Evolutionary conservation across 2,888 invertebrate genomes (phyloP).

Genomic region (Microctonus hyperodae): DNA sequence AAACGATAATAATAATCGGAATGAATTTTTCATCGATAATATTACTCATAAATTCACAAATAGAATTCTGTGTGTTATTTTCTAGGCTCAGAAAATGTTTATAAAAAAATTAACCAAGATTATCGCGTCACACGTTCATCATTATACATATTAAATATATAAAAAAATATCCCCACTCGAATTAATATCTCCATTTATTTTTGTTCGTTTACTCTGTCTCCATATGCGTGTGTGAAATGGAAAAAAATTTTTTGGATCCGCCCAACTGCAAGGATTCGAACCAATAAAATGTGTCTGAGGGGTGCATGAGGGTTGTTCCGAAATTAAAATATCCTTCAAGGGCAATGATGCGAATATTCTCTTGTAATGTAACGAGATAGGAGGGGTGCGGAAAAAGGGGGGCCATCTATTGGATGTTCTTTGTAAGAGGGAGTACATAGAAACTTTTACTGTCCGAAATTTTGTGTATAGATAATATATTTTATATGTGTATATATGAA

Average conservation of each 20-base stretch:
- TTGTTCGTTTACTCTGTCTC: constrained; percentile 8
- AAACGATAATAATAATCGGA: too few relatives aligned
- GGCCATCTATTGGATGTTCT: background rate
- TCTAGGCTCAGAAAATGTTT: background rate
- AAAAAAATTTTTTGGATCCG: constrained; percentile 41
- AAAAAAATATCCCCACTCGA: constrained; percentile 2
- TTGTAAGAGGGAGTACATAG: background rate
- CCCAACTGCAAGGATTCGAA: constrained; percentile 38
- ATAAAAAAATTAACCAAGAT: background rate
- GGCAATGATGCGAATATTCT: constrained; percentile 46
- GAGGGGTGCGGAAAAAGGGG: background rate
- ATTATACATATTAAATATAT: background rate
- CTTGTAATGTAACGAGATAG: constrained; percentile 28
- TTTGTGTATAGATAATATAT: background rate
- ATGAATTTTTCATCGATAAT: too few relatives aligned
- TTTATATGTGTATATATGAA: background rate
- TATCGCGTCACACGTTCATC: background rate
- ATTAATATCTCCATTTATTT: constrained; percentile 12
- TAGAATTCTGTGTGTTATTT: too few relatives aligned
- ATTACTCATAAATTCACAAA: too few relatives aligned
- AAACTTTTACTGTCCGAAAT: constrained; percentile 1
- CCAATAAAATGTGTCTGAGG: constrained; percentile 44
- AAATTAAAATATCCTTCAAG: constrained; percentile 53
- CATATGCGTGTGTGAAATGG: background rate
- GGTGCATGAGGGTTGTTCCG: constrained; percentile 41